These are phyloP conservation scores for Ceratosolen fusciceps DNA, from an alignment of 1,140 invertebrate species.

Conservation along the genomic window DNA sequence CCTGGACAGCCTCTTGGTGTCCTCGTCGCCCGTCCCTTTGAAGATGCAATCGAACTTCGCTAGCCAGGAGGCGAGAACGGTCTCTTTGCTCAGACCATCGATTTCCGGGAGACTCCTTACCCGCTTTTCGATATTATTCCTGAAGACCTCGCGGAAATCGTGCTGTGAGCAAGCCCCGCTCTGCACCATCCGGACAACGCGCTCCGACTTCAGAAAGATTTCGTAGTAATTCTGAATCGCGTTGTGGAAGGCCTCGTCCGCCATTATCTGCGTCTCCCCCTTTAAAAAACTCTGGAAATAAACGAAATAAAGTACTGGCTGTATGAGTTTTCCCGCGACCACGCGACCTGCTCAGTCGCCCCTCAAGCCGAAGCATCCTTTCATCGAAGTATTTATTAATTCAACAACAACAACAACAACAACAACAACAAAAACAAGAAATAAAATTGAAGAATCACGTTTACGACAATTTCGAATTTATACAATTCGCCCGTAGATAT, in stretches of 20 bases:
- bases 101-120: conserved; percentile 98
- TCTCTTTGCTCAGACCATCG: conserved; percentile 99
- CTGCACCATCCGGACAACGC: conserved; percentile 95
- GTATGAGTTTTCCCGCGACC: no score
- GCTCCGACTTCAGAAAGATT: conserved; percentile 96
- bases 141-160: conserved; percentile 98
- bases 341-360: no score
- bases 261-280: conserved; percentile 97
- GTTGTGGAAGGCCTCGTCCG: conserved; percentile 99
- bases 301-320: no score
- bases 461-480: no score
- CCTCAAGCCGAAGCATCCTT: no score
- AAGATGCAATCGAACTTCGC: conserved; percentile 99
- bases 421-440: no score
- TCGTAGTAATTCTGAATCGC: conserved; percentile 98
- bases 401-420: no score
- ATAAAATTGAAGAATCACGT: no score
- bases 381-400: no score
- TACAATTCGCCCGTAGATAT: no score
- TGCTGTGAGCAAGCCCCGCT: conserved; percentile 97
- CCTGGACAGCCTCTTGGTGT: conserved; percentile 86
- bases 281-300: conserved; percentile 87
- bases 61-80: conserved; percentile 98
- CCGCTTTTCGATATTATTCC: conserved; percentile 97
- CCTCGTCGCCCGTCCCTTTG: conserved; percentile 92